Conservation (phyloP, 2,888 invertebrate species). For the Tineola bisselliella region DNA sequence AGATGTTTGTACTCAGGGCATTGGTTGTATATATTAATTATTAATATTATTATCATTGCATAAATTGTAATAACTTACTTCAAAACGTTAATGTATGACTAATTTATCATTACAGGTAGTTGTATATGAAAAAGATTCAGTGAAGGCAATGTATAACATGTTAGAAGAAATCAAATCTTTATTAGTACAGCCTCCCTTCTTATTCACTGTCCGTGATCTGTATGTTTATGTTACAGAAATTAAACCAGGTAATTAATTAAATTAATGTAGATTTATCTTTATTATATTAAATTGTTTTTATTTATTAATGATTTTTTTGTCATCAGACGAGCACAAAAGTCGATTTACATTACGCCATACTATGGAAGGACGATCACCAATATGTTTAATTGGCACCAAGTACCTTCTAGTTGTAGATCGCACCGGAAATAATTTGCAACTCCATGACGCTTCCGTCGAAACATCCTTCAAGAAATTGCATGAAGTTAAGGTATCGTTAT, state of each 20-base stretch:
- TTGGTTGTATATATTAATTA: too few species aligned
- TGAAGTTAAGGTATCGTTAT: constrained; percentile 56
- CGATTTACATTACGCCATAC: constrained; percentile 59
- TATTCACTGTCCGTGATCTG: constrained; percentile 71
- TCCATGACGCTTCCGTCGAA: constrained; percentile 59
- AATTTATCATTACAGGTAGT: constrained; percentile 44
- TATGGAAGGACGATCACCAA: constrained; percentile 67
- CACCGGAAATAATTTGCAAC: constrained; percentile 61
- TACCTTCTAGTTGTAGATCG: constrained; percentile 56
- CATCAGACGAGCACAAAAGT: constrained; percentile 44
- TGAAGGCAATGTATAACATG: constrained; percentile 60
- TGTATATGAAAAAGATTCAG: constrained; percentile 60
- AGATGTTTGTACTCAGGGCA: too few species aligned
- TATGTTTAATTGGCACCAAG: constrained; percentile 50
- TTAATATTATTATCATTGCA: too few species aligned
- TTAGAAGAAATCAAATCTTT: constrained; percentile 74
- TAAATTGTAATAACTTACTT: too few species aligned
- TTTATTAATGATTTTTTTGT: too few species aligned
- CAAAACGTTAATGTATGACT: neutral
- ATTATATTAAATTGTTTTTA: too few species aligned
- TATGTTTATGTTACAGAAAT: constrained; percentile 71
- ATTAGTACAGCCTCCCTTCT: constrained; percentile 52
- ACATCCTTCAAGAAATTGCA: constrained; percentile 58
- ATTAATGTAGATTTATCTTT: neutral
- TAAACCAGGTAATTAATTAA: constrained; percentile 44